Evolutionary conservation across 2,888 invertebrate species (phyloP), one percentile per base, ranked within the genome.

Genomic region (Himalopsyche kuldschensis): DNA sequence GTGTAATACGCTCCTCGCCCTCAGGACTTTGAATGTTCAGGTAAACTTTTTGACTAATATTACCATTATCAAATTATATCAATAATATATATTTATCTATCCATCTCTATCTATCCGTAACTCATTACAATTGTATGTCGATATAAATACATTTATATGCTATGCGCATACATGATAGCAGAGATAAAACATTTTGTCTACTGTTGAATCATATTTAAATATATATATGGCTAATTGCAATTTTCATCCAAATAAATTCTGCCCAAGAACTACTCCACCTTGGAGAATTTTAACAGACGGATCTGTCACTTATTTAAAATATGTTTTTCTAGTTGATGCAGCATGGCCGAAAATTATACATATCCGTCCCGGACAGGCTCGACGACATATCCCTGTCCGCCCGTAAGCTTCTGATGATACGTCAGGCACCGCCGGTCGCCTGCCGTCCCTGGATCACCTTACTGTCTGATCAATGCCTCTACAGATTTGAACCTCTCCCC

Each of bases 21-120:
- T 86, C 27, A 82, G 83, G 35, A 84, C 85, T 35, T 82, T 86
- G 32, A 86, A 86, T 41, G 84, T 86, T 24, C 86, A 86, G 83
- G 85, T 85, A 83, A 81, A 0, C 55, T 24, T 2, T 41, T 41
- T 17, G 3, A 41, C 27, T n/a, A 63, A 20, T 20, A n/a, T n/a
- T n/a, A n/a, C n/a, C n/a, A n/a, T n/a, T n/a, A n/a, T n/a, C n/a
- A n/a, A 5, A 17, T 46, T 20, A 3, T 31, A 30, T 20, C n/a
- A 24, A n/a, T 1, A 1, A 76, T 76, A 20, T 47, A 4, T 81
- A 46, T 81, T 4, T 35, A 35, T 35, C 10, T 35, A 35, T 35
- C 35, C 10, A 10, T 35, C 35, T 35, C 5, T 32, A 6, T 31
- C n/a, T n/a, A n/a, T n/a, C n/a, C n/a, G n/a, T n/a, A n/a, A n/a